A percentile compares a stretch with the other conserved stretches of the same genome.
Conservation (phyloP, 35 echinoderm and acorn worm genomes). For the Ophiothrix spiculata region DNA sequence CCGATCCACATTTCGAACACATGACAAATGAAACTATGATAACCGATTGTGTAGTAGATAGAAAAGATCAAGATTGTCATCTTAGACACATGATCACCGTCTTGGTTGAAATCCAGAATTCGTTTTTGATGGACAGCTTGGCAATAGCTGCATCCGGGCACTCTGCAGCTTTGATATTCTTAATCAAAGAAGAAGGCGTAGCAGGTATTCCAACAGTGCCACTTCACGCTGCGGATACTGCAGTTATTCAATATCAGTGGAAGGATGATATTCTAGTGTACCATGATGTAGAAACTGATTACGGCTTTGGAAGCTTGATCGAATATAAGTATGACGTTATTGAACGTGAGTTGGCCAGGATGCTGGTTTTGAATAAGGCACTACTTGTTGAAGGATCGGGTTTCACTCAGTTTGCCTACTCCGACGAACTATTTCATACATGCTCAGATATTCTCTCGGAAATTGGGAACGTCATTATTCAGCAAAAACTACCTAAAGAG, state of each 20-base stretch:
- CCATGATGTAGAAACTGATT: conserved; percentile 35
- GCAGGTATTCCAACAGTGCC: conserved; percentile 37
- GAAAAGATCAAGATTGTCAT: background rate
- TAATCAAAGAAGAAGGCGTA: conserved; percentile 25
- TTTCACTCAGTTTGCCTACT: conserved; percentile 11
- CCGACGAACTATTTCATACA: conserved; percentile 28
- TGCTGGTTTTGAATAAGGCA: conserved; percentile 26
- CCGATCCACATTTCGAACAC: background rate
- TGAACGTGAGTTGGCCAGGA: conserved; percentile 28
- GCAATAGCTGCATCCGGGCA: background rate
- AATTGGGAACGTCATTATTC: background rate
- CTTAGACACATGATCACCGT: conserved; percentile 27
- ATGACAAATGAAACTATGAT: background rate
- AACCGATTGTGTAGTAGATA: conserved; percentile 20
- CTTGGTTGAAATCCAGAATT: conserved; percentile 20
- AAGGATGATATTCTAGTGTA: background rate
- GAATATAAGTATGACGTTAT: conserved; percentile 20
- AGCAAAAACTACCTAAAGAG: conserved; percentile 28
- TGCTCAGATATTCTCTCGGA: conserved; percentile 13
- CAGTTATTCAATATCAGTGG: conserved; percentile 1
- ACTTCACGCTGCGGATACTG: background rate
- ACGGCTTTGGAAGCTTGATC: conserved; percentile 27
- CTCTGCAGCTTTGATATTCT: conserved; percentile 16
- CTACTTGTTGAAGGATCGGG: background rate
- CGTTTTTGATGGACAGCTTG: conserved; percentile 19